Evolutionary conservation across 2,888 invertebrate species (phyloP), one percentile per base, ranked within the genome.

Genomic region (Achlya flavicornis): DNA sequence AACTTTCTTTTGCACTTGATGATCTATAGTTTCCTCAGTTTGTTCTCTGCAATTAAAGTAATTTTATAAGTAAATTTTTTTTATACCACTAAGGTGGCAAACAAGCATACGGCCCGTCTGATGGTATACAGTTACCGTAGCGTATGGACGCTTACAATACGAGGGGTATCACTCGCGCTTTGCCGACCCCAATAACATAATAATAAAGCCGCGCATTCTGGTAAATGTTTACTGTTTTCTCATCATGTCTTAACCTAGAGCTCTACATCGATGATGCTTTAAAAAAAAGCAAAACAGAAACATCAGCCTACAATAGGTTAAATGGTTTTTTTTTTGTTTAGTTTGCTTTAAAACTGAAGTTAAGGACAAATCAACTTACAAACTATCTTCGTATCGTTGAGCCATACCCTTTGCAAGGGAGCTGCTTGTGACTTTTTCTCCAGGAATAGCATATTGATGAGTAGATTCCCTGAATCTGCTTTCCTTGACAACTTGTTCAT

Each of bases 341-440:
- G 26, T 26, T 26, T 26, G 26, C 26, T 26, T 26, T 26, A 26
- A 26, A 26, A 4, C 35, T 35, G 35, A 35, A 7, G 35, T 7
- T 10, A 8, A 41, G 10, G 41, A 12, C 4, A 41, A 11, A 41
- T 3, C 8, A 41, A 96, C 97, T 97, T 95, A 98, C 98, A 98
- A 92, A 83, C 91, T 97, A 75, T 96, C 96, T 87, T 98, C 96
- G 83, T 98, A 98, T 87, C 96, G 96, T 77, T 97, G 96, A 0
- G 98, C 98, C 97, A 98, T 97, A 83, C 97, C 97, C 89, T 96
- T 97, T 57, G 98, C 96, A 70, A 97, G 90, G 5, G 97, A 97
- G 81, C 95, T 96, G 74, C 94, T 95, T 3, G 96, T 95, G 61
- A 97, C 92, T 83, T 97, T 97, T 69, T 98, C 97, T 6, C 98